These are phyloP conservation scores for Morelia viridis DNA, from an alignment of 2,797 vertebrate species.

Conservation along the genomic window DNA sequence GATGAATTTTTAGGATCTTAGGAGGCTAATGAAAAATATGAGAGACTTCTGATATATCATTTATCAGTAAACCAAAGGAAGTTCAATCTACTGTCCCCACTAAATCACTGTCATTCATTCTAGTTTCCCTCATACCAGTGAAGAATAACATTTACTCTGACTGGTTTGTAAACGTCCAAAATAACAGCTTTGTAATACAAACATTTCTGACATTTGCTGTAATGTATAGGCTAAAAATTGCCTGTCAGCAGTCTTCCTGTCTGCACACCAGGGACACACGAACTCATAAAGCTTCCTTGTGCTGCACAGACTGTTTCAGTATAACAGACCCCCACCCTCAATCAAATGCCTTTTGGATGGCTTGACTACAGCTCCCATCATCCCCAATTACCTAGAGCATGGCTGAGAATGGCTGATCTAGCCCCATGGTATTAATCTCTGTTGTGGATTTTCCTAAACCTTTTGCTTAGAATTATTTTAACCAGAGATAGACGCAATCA, in stretches of 20 bases:
- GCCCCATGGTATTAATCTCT: no score
- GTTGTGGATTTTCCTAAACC: neutral
- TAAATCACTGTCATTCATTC: neutral
- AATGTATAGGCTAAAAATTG: constrained; percentile 17
- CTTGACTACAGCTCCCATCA: neutral
- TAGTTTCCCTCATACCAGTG: neutral
- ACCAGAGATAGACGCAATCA: neutral
- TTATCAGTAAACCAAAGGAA: constrained; percentile 9
- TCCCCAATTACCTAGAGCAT: neutral
- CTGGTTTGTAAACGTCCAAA: constrained; percentile 4
- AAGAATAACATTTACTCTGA: constrained; percentile 18
- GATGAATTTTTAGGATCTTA: neutral
- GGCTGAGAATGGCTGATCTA: neutral
- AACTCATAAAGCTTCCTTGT: neutral
- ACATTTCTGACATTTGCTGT: constrained; percentile 14
- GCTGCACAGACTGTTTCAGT: neutral
- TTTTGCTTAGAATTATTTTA: neutral
- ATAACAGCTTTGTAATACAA: constrained; percentile 14
- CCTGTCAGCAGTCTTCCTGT: neutral
- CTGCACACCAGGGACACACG: neutral
- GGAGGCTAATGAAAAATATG: neutral
- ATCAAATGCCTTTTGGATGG: neutral
- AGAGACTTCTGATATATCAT: constrained; percentile 1
- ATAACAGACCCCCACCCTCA: neutral
- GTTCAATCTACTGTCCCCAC: neutral